Conservation (phyloP, 2,797 vertebrate species). For the Crenichthys baileyi region DNA sequence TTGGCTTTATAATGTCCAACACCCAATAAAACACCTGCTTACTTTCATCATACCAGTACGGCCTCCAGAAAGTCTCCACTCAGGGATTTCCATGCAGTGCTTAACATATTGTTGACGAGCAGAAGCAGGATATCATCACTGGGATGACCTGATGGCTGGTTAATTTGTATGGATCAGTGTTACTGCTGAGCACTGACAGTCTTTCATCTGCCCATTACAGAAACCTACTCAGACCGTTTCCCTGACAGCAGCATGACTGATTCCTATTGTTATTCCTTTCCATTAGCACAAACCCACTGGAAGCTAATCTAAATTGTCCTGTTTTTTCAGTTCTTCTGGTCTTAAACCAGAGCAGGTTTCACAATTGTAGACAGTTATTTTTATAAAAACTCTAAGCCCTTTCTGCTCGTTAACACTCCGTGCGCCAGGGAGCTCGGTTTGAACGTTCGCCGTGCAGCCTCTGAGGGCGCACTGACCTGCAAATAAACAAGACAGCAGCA, state of each 20-base stretch:
- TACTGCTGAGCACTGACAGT: slow-evolving; percentile 43
- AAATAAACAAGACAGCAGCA: background rate
- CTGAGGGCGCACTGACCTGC: background rate
- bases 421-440: background rate
- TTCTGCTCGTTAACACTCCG: background rate
- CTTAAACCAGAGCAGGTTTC: slow-evolving; percentile 46
- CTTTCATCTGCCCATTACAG: slow-evolving; percentile 69
- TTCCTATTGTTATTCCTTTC: slow-evolving; percentile 61
- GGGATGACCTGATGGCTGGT: slow-evolving; percentile 37
- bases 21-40: background rate
- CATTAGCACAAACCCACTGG: slow-evolving; percentile 46
- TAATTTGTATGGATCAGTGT: slow-evolving; percentile 67
- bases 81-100: background rate
- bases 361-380: slow-evolving; percentile 18
- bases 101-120: slow-evolving; percentile 12
- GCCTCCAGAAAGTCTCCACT: background rate
- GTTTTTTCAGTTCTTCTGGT: slow-evolving; percentile 7
- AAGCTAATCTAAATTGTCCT: slow-evolving; percentile 43
- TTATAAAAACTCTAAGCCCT: background rate
- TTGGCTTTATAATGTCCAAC: background rate
- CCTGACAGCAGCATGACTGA: slow-evolving; percentile 73
- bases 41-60: background rate
- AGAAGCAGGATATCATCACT: slow-evolving; percentile 9
- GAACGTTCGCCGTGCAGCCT: background rate
- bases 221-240: slow-evolving; percentile 63